Base-by-base conservation (phyloP, 2,888 invertebrate species). In the Pecten maximus region DNA sequence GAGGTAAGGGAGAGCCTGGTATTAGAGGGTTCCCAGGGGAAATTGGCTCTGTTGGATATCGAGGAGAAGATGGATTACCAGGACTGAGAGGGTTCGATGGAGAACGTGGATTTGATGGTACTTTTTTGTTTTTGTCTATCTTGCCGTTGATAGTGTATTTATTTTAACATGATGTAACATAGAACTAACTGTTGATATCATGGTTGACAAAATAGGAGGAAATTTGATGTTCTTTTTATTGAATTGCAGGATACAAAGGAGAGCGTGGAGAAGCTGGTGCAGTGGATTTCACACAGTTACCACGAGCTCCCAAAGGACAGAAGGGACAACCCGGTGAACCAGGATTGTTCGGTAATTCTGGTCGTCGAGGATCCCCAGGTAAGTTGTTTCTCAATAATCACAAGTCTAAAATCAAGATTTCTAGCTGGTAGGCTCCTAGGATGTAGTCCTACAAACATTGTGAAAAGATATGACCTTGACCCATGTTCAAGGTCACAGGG, bases 321-420 rank as follows among this genome's bases (percentile, higher is more conserved):
- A 91, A 90, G 48, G 94, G 94, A 35, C 90, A 92, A n/a, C 12
- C 91, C 54, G 94, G 94, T 6, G 89, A 90, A 15, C 92, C 93
- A 87, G 95, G 95, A 39, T 88, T 90, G 0, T 44, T 91, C n/a
- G 95, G 95, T 74, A 92, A 93, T 92, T 91, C 89, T 93, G 95
- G 95, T 16, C 88, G 89, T 28, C 89, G 92, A 89, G 95, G 95
- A 23, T 48, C 91, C 8, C 50, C 87, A 88, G 95, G 95, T 74
- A 74, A 54, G 50, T n/a, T n/a, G n/a, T n/a, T n/a, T n/a, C n/a
- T n/a, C n/a, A n/a, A n/a, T n/a, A n/a, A n/a, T n/a, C n/a, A n/a
- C n/a, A n/a, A n/a, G n/a, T n/a, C n/a, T n/a, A n/a, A n/a, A n/a
- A n/a, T n/a, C n/a, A n/a, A n/a, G n/a, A n/a, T n/a, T n/a, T n/a